phyloP scores from a whole-genome alignment of 2,888 invertebrate genomes.

The Dyspetes luteomarginatus region DNA sequence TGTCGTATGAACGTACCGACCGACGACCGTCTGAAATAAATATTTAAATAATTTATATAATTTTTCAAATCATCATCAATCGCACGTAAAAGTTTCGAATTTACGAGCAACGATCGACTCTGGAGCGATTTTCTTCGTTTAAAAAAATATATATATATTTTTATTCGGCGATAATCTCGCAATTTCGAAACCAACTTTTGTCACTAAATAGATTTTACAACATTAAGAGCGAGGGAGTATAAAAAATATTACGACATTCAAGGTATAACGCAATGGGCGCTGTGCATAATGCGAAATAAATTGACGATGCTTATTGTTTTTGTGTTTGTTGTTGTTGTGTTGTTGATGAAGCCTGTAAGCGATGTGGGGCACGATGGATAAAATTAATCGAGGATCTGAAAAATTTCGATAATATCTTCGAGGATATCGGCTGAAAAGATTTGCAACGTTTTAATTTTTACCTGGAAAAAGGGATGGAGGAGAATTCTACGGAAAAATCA shows the following conservation, averaged over 20 bases:
- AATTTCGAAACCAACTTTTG: conserved; percentile 66
- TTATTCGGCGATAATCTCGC: conserved; percentile 50
- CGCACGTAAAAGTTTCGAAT: conserved; percentile 42
- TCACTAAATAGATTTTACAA: conserved; percentile 61
- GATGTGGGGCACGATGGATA: conserved; percentile 38
- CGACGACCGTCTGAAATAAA: conserved; percentile 90
- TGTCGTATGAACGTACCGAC: conserved; percentile 93
- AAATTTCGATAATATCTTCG: conserved; percentile 20
- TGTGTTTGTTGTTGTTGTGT: conserved; percentile 59
- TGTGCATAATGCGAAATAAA: conserved; percentile 56
- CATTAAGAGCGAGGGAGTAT: conserved; percentile 65
- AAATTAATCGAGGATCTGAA: conserved; percentile 22
- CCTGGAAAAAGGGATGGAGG: not conserved
- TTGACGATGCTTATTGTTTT: conserved; percentile 46
- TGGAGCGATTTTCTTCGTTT: not conserved
- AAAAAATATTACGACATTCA: conserved; percentile 69
- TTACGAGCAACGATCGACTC: conserved; percentile 35
- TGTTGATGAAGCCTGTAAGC: conserved; percentile 72
- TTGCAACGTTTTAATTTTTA: conserved; percentile 1
- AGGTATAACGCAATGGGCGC: conserved; percentile 61
- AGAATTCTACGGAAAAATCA: conserved; percentile 7
- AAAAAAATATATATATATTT: conserved; percentile 1
- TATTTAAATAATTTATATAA: not conserved
- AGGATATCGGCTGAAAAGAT: conserved; percentile 3
- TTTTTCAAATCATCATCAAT: not conserved